These are phyloP conservation scores for Caenorhabditis sp. DNA, from an alignment of 2,888 invertebrate genomes.

Conservation along the genomic window DNA sequence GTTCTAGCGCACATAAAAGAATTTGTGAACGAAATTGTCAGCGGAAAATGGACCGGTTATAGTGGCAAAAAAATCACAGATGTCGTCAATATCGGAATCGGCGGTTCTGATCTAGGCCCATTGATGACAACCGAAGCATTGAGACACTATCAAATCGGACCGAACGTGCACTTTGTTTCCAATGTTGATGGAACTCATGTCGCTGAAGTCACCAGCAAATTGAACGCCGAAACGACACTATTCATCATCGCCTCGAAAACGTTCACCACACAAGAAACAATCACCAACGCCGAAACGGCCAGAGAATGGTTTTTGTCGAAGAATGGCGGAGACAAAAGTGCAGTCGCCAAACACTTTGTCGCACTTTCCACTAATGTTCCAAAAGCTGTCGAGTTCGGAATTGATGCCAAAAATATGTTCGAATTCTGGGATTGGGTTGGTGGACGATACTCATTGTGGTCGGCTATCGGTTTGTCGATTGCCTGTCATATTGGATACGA, in stretches of 20 bases:
- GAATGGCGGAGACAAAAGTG: slow-evolving; percentile 46
- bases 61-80: slow-evolving; percentile 94
- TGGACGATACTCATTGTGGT: slow-evolving; percentile 96
- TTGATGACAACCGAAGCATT: slow-evolving; percentile 88
- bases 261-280: slow-evolving; percentile 97
- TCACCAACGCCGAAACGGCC: slow-evolving; percentile 97
- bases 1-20: slow-evolving; percentile 93
- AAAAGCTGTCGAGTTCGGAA: slow-evolving; percentile 96
- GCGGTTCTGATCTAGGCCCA: slow-evolving; percentile 90
- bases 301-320: slow-evolving; percentile 89
- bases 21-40: slow-evolving; percentile 79
- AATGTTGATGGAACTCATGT: slow-evolving; percentile 99
- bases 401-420: slow-evolving; percentile 96
- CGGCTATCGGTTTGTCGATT: slow-evolving; percentile 97
- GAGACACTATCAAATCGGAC: slow-evolving; percentile 84
- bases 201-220: slow-evolving; percentile 87
- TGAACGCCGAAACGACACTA: slow-evolving; percentile 89
- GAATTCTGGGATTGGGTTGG: slow-evolving; percentile 99
- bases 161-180: slow-evolving; percentile 92
- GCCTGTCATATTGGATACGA: slow-evolving; percentile 88
- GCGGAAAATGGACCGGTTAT: slow-evolving; percentile 78
- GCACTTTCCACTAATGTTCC: slow-evolving; percentile 92
- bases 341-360: slow-evolving; percentile 94
- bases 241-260: slow-evolving; percentile 99
- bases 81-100: slow-evolving; percentile 98